Evolutionary conservation across 2,797 vertebrate genomes (phyloP).

Genomic region (Kryptolebias ocellatus): DNA sequence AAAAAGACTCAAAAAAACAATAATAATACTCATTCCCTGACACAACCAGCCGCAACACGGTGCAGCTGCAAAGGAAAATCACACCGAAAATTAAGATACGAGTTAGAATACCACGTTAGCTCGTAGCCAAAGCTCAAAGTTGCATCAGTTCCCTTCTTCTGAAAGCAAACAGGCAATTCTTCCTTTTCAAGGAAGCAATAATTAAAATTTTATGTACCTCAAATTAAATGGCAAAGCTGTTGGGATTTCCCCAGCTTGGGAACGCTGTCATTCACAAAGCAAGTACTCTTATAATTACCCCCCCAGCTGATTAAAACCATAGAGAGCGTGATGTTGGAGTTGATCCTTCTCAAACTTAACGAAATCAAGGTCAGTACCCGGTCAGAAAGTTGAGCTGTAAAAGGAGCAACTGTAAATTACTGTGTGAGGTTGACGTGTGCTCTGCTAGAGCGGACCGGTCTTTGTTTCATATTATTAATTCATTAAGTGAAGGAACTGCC

Average conservation of each 20-base stretch:
- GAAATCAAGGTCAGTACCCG: conserved; percentile 16
- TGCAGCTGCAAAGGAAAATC: conserved; percentile 4
- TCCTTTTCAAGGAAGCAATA: conserved; percentile 27
- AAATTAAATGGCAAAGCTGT: conserved; percentile 13
- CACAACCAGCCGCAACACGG: conserved; percentile 29
- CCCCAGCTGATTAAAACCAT: conserved; percentile 4
- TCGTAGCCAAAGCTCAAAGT: conserved; percentile 25
- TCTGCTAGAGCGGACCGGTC: conserved; percentile 38
- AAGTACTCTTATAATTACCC: conserved; percentile 22
- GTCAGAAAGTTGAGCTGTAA: conserved; percentile 16
- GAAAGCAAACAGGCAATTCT: conserved; percentile 23
- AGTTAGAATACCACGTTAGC: conserved; percentile 24
- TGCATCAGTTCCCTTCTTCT: conserved; percentile 39
- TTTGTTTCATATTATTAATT: conserved; percentile 18
- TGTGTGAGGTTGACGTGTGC: conserved; percentile 25
- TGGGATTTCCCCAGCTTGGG: background rate
- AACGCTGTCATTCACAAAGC: conserved; percentile 17
- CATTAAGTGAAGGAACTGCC: conserved; percentile 41
- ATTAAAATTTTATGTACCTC: conserved; percentile 26
- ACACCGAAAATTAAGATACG: conserved; percentile 11
- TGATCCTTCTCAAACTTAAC: conserved; percentile 32
- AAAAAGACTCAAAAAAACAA: conserved; percentile 20
- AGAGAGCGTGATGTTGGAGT: conserved; percentile 18
- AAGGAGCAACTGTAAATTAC: conserved; percentile 7
- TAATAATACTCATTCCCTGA: conserved; percentile 26